Evolutionary conservation across 2,797 vertebrate species (phyloP).

Genomic region (Darevskia nairensis): DNA sequence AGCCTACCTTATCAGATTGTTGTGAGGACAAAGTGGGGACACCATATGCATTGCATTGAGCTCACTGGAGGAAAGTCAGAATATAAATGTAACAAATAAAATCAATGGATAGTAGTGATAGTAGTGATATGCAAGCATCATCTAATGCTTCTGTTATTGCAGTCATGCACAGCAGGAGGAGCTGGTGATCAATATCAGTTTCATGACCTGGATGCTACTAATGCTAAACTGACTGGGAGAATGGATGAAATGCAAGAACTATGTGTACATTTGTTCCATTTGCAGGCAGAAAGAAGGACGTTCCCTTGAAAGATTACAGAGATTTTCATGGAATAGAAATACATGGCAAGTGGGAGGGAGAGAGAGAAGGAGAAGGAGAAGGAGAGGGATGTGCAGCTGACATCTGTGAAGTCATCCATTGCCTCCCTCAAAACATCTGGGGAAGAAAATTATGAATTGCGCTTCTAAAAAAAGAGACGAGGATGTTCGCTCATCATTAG

Average conservation of each 20-base stretch:
- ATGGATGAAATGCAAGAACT: not conserved
- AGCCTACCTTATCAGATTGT: not conserved
- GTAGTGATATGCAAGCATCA: not conserved
- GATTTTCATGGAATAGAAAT: not conserved
- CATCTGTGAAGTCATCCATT: constrained; percentile 32
- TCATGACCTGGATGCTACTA: not conserved
- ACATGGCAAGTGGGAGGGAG: not conserved
- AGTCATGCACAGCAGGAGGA: constrained; percentile 33
- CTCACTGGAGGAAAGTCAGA: not conserved
- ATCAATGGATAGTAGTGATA: not conserved
- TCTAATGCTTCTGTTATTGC: constrained; percentile 22
- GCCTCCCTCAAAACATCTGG: constrained; percentile 45
- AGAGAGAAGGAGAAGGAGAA: not conserved
- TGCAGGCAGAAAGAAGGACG: not conserved
- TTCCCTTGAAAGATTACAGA: not conserved
- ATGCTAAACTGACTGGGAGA: not conserved
- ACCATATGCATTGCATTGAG: not conserved
- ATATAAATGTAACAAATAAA: not conserved
- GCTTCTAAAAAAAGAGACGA: constrained; percentile 24
- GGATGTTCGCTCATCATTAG: constrained; percentile 30
- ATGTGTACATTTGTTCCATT: not conserved
- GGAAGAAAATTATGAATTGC: constrained; percentile 33
- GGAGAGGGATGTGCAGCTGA: constrained; percentile 2
- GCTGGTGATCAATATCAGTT: constrained; percentile 18
- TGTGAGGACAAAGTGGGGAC: not conserved